These are phyloP conservation scores for Garrulus glandarius DNA, from an alignment of 2,797 vertebrate species.

Conservation along the genomic window DNA sequence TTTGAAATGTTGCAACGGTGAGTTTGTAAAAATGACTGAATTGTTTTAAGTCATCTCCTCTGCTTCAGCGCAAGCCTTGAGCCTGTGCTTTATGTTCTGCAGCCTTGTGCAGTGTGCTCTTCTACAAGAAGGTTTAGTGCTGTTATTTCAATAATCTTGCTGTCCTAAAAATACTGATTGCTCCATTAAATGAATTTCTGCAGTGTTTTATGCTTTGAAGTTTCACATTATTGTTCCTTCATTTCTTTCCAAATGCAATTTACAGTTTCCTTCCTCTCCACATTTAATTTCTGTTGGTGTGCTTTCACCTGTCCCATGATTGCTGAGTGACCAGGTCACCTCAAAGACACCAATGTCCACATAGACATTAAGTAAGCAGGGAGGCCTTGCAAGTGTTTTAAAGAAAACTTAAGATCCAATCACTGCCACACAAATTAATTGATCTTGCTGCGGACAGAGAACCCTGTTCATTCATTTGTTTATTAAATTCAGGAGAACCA, in stretches of 20 bases:
- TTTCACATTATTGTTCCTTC: background rate
- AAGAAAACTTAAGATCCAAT: background rate
- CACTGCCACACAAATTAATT: background rate
- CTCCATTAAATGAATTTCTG: background rate
- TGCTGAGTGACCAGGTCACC: background rate
- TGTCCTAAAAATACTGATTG: background rate
- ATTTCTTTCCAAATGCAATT: background rate
- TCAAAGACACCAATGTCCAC: background rate
- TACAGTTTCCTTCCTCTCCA: background rate
- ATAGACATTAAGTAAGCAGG: background rate
- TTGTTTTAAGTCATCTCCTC: background rate
- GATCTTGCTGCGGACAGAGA: background rate
- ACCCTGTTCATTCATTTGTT: conserved; percentile 43
- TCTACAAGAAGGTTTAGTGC: background rate
- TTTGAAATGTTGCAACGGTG: background rate
- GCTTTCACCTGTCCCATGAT: background rate
- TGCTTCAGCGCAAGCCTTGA: background rate
- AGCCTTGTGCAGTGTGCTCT: background rate
- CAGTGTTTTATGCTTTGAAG: background rate
- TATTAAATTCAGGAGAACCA: conserved; percentile 33
- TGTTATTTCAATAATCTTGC: background rate
- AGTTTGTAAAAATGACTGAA: background rate
- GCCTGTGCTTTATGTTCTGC: background rate
- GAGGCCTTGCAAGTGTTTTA: background rate
- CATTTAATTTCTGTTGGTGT: background rate